Base-by-base conservation (phyloP, 92 coral and sea anemone species). In the Zoanthus solanderi region DNA sequence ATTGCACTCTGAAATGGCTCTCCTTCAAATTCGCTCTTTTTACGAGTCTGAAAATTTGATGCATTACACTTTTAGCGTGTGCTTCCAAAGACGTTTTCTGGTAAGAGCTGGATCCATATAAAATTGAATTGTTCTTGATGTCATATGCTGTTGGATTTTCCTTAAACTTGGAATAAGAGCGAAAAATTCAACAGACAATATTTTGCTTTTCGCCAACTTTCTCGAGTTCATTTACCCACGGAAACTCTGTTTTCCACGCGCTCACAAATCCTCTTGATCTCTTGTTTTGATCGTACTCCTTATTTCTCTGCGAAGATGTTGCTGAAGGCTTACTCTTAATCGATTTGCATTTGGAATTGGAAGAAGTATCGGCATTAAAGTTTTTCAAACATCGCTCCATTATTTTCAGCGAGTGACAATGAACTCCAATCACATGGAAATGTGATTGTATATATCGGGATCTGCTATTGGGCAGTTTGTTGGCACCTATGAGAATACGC, bases 221-320 rank as follows among this genome's bases (percentile, higher is more conserved):
- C 66, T 72, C 78, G 47, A 84, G 72, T 52, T 84, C 89, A 74
- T n/a, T 75, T 13, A 82, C 82, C 88, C 88, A 85, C 54, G 74
- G 88, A 85, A 85, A 85, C 81, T 85, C 81, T 85, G 78, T 85
- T 85, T 85, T 74, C 88, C 82, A 84, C 65, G 72, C 45, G 61
- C 53, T 67, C 67, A 84, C 88, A 77, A 84, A 84, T 72, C 52
- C 71, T 84, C 88, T 37, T 77, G 88, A 84, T 84, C 88, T 58
- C 69, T 84, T 84, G 53, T 73, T 84, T 71, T 71, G 76, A 57
- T 84, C 81, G 82, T 84, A 84, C 81, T 84, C 80, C 65, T 72
- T 84, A 84, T 84, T 84, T 56, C 72, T 84, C 80, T 84, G 88
- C 29, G 88, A 48, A 71, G 88, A 71, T 73, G 81, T 73, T 83